Evolutionary conservation across 2,888 invertebrate genomes (phyloP).

Genomic region (Sinopyrophorus schimmeli): DNA sequence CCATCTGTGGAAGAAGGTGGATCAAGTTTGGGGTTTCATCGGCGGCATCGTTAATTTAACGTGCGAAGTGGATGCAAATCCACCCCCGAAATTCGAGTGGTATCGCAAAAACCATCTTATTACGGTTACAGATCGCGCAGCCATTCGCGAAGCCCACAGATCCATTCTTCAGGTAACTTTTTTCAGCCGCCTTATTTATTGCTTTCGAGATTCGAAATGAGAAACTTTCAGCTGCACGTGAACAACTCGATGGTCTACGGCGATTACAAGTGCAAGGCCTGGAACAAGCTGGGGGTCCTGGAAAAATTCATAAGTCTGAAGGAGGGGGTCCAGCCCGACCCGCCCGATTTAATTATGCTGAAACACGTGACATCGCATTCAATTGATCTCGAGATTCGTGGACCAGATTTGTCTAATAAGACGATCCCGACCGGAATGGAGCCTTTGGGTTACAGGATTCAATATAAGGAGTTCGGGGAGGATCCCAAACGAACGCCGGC

Average conservation of each 20-base stretch:
- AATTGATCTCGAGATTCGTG: slow-evolving; percentile 44
- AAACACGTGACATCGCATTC: slow-evolving; percentile 42
- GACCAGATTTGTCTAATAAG: slow-evolving; percentile 37
- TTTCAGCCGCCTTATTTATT: too few species aligned
- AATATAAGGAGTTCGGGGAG: slow-evolving; percentile 39
- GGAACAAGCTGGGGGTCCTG: slow-evolving; percentile 58
- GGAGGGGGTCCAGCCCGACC: slow-evolving; percentile 59
- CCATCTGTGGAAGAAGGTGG: slow-evolving; percentile 44
- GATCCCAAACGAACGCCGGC: slow-evolving; percentile 22
- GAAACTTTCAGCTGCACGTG: slow-evolving; percentile 45
- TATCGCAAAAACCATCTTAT: slow-evolving; percentile 52
- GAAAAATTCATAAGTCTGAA: slow-evolving; percentile 57
- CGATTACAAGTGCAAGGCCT: slow-evolving; percentile 60
- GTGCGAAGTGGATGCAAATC: slow-evolving; percentile 80
- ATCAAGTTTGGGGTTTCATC: slow-evolving; percentile 56
- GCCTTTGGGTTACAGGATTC: slow-evolving; percentile 44
- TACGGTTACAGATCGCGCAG: slow-evolving; percentile 27
- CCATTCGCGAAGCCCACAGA: slow-evolving; percentile 21
- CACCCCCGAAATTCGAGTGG: slow-evolving; percentile 57
- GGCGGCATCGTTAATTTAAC: slow-evolving; percentile 62
- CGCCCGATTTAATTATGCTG: slow-evolving; percentile 51
- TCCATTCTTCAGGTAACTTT: slow-evolving; percentile 26
- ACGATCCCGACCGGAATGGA: slow-evolving; percentile 43
- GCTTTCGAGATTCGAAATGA: background rate
- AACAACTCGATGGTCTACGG: slow-evolving; percentile 53